These are phyloP conservation scores for Drosophila virilis DNA, from an alignment of 1,140 invertebrate species.

Conservation along the genomic window DNA sequence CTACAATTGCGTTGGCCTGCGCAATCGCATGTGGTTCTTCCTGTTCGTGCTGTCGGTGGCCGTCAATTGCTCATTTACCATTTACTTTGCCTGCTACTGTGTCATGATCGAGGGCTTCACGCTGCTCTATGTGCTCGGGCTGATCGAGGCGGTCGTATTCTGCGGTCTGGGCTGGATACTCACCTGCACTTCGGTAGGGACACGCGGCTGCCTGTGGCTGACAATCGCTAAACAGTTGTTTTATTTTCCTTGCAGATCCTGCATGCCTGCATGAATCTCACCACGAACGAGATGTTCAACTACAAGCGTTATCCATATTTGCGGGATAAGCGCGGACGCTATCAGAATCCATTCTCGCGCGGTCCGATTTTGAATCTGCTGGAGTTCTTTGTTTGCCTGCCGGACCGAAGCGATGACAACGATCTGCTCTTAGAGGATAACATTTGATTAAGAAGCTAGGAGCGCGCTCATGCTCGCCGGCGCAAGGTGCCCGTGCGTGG, in stretches of 20 bases:
- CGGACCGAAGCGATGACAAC: slow-evolving; percentile 89
- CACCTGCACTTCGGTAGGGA: slow-evolving; percentile 93
- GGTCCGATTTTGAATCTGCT: slow-evolving; percentile 94
- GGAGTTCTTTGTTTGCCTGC: slow-evolving; percentile 94
- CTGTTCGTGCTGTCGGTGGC: slow-evolving; percentile 94
- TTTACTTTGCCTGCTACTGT: slow-evolving; percentile 95
- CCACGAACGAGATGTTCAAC: slow-evolving; percentile 97
- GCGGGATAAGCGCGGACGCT: slow-evolving; percentile 93
- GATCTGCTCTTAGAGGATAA: slow-evolving; percentile 89
- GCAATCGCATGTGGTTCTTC: slow-evolving; percentile 96
- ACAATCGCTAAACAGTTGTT: neutral
- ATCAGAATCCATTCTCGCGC: slow-evolving; percentile 94
- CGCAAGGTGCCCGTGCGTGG: slow-evolving; percentile 76
- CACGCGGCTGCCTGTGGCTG: neutral
- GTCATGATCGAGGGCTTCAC: slow-evolving; percentile 94
- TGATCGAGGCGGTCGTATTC: slow-evolving; percentile 92
- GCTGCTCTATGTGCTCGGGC: slow-evolving; percentile 91
- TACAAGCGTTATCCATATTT: slow-evolving; percentile 95
- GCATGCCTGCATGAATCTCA: slow-evolving; percentile 95
- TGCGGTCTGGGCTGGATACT: slow-evolving; percentile 94
- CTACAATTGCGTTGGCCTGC: slow-evolving; percentile 95
- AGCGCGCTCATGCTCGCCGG: slow-evolving; percentile 68
- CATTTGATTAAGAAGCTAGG: slow-evolving; percentile 85
- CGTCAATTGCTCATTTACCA: slow-evolving; percentile 93
- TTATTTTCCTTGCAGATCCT: slow-evolving; percentile 87